These are phyloP conservation scores for Pogonognathellus flavescens DNA, from an alignment of 1,140 invertebrate species.

Conservation along the genomic window DNA sequence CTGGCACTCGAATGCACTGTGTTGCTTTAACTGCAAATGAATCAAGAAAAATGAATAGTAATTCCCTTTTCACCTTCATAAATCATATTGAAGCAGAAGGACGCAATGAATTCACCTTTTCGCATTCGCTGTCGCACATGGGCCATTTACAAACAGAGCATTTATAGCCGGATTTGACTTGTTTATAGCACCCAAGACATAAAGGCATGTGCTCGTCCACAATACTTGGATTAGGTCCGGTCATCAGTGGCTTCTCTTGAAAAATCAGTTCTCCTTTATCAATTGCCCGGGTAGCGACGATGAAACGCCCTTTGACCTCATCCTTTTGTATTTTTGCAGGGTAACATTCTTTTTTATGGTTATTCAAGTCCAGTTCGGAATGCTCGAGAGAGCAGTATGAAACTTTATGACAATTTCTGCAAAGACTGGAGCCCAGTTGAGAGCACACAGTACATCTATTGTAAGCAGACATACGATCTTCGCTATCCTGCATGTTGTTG, in stretches of 20 bases:
- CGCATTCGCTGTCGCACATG: slow-evolving; percentile 67
- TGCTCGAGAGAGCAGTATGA: slow-evolving; percentile 69
- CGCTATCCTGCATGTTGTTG: neutral
- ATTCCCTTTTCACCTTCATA: neutral
- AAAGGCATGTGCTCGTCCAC: slow-evolving; percentile 56
- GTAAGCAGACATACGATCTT: neutral
- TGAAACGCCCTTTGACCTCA: slow-evolving; percentile 76
- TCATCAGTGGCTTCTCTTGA: slow-evolving; percentile 77
- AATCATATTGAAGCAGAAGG: neutral
- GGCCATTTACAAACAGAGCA: slow-evolving; percentile 69
- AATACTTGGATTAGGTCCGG: slow-evolving; percentile 67
- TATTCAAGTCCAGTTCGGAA: slow-evolving; percentile 69
- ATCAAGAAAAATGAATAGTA: neutral
- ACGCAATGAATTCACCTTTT: slow-evolving; percentile 51
- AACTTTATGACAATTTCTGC: slow-evolving; percentile 68
- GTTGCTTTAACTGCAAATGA: slow-evolving; percentile 20
- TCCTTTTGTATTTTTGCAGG: slow-evolving; percentile 70
- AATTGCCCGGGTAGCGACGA: slow-evolving; percentile 81
- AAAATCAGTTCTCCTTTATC: slow-evolving; percentile 82
- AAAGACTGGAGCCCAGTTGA: slow-evolving; percentile 58
- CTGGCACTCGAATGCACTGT: slow-evolving; percentile 43
- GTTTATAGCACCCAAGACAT: slow-evolving; percentile 74
- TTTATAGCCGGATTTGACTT: slow-evolving; percentile 67
- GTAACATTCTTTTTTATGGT: slow-evolving; percentile 63
- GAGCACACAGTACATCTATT: slow-evolving; percentile 32